Evolutionary conservation across 1,140 invertebrate genomes (phyloP).

Genomic region (Bombyx mori): ASM3026992v2 NC_085115.1:7517501-7518000

Average conservation of each 20-base stretch:
- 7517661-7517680: conserved; percentile 2
- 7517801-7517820: conserved; percentile 6
- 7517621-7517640: no score
- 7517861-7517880: conserved; percentile 7
- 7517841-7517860: conserved; percentile 8
- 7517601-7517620: no score
- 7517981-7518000: no score
- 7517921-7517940: conserved; percentile 1
- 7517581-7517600: no score
- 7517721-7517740: no score
- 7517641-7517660: not conserved
- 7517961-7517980: no score
- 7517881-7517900: conserved; percentile 1
- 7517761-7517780: not conserved
- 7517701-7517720: no score
- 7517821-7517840: conserved; percentile 4
- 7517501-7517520: no score
- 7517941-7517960: not conserved
- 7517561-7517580: no score
- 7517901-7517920: conserved; percentile 3
- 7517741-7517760: no score
- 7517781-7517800: conserved; percentile 5
- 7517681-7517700: not conserved
- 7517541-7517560: no score
- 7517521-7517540: no score